Percentiles rank a stretch among this genome's conserved stretches.
phyloP scores from a whole-genome alignment of 2,113 vertebrate species.

The Megalops atlanticus region DNA sequence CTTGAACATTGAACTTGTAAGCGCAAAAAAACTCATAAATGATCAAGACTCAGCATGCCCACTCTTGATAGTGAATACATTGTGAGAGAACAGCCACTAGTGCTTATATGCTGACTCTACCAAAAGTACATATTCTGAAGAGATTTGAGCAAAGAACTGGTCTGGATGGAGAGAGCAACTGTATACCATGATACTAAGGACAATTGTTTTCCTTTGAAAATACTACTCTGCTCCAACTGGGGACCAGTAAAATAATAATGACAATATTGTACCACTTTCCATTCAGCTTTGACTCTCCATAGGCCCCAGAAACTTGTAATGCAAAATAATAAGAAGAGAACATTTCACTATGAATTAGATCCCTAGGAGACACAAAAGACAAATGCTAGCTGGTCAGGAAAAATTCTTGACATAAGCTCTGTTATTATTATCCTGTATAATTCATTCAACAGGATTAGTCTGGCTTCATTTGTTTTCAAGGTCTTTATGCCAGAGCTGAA shows the following conservation, averaged over 20 bases:
- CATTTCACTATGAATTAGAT: conserved; percentile 31
- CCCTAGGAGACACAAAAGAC: conserved; percentile 33
- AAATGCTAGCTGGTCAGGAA: conserved; percentile 33
- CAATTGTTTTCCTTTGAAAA: neutral
- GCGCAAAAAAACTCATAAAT: neutral
- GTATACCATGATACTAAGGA: neutral
- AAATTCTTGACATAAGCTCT: conserved; percentile 26
- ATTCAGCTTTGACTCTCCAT: neutral
- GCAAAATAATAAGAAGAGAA: neutral
- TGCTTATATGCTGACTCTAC: neutral
- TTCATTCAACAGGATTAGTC: conserved; percentile 40
- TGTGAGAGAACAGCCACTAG: neutral
- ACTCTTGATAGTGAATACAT: neutral
- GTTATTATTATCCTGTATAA: conserved; percentile 37
- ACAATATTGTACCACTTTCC: neutral
- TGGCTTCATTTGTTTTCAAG: conserved; percentile 31
- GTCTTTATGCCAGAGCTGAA: conserved; percentile 21
- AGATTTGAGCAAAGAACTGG: neutral
- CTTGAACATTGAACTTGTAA: neutral
- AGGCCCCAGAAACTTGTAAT: neutral
- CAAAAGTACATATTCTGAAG: neutral
- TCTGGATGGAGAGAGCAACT: neutral
- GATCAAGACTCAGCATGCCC: neutral
- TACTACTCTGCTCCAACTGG: neutral
- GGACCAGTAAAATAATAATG: conserved; percentile 5